Percentiles rank a stretch among this genome's conserved stretches.
phyloP scores from a whole-genome alignment of 2,797 vertebrate species.

The Tarsius wallacei region DNA sequence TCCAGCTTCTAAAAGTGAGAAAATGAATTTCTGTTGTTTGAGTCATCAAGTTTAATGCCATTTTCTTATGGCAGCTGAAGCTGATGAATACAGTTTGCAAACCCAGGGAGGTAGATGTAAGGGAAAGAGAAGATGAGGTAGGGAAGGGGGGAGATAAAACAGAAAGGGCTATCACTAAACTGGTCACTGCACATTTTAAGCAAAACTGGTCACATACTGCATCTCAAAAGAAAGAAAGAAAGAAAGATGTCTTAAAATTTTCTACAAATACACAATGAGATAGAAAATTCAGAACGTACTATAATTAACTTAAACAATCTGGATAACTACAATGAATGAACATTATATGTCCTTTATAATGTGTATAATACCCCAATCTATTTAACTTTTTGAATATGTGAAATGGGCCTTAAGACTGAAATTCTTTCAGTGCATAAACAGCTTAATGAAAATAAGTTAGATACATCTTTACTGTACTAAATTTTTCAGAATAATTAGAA shows the following conservation, averaged over 20 bases:
- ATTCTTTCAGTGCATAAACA: not conserved
- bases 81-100: not conserved
- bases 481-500: slow-evolving; percentile 49
- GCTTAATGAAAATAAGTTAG: not conserved
- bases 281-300: not conserved
- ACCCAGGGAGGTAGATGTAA: not conserved
- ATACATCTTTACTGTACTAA: not conserved
- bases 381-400: not conserved
- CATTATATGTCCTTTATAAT: slow-evolving; percentile 3
- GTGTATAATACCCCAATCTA: not conserved
- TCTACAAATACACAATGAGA: not conserved
- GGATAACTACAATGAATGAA: not conserved
- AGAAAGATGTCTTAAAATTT: not conserved
- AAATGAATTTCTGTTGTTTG: too few relatives aligned
- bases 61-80: not conserved
- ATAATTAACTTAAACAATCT: not conserved
- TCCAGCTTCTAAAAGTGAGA: too few relatives aligned
- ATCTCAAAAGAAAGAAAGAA: not conserved
- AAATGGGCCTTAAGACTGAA: not conserved
- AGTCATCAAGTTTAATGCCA: not conserved
- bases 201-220: not conserved
- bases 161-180: not conserved
- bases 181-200: not conserved
- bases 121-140: not conserved
- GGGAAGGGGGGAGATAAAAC: not conserved